A percentile compares a stretch with the other conserved stretches of the same genome.
phyloP scores from a whole-genome alignment of 2,888 invertebrate species.

The Sturmia bella region DNA sequence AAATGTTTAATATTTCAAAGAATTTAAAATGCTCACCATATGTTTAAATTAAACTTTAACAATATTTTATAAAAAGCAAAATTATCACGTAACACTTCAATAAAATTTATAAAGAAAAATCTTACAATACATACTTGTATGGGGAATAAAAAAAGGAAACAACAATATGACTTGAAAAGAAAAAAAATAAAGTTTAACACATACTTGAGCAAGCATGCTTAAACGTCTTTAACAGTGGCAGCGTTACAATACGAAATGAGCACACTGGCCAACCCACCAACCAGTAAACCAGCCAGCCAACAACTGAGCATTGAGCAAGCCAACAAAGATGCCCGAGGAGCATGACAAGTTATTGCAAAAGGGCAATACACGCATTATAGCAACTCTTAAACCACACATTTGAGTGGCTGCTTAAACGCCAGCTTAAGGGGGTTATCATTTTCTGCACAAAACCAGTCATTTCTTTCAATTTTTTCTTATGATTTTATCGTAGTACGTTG shows the following conservation, averaged over 20 bases:
- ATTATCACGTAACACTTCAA: constrained; percentile 67
- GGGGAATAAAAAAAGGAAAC: constrained; percentile 23
- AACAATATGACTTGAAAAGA: neutral
- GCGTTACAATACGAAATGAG: constrained; percentile 32
- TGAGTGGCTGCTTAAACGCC: constrained; percentile 64
- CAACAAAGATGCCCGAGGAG: neutral
- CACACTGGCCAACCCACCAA: neutral
- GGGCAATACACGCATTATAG: constrained; percentile 68
- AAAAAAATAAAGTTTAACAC: constrained; percentile 4
- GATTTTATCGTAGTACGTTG: constrained; percentile 56
- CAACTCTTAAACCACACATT: constrained; percentile 62
- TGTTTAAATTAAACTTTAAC: constrained; percentile 51
- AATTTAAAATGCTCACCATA: constrained; percentile 7
- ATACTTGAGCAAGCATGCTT: constrained; percentile 28
- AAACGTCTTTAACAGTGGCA: constrained; percentile 48
- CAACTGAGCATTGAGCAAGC: constrained; percentile 13
- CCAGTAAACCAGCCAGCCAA: neutral
- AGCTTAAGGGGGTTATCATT: constrained; percentile 67
- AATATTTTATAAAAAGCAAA: constrained; percentile 65
- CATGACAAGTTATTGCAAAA: constrained; percentile 33
- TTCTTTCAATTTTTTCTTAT: constrained; percentile 52
- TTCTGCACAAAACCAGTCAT: constrained; percentile 52
- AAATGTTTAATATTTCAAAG: constrained; percentile 42
- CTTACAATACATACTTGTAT: constrained; percentile 52
- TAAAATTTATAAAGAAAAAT: constrained; percentile 45